A percentile compares a stretch with the other conserved stretches of the same genome.
Conservation (phyloP, 2,888 invertebrate species). For the Hypomecis atomaria region DNA sequence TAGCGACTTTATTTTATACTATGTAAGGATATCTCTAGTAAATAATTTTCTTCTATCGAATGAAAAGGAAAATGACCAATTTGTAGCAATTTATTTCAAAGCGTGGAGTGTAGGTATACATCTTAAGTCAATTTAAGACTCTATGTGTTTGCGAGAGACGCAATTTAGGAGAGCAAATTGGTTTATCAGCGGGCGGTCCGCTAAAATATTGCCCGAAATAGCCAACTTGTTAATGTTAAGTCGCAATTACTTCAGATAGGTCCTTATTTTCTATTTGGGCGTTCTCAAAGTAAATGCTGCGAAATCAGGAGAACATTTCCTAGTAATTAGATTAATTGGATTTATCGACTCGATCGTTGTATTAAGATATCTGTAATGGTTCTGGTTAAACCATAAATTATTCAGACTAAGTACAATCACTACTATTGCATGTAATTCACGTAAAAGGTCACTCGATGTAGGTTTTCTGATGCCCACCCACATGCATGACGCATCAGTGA, state of each 20-base stretch:
- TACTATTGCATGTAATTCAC: constrained; percentile 11
- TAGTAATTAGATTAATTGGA: neutral
- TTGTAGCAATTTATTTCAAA: constrained; percentile 25
- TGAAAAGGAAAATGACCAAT: constrained; percentile 23
- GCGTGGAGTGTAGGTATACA: constrained; percentile 38
- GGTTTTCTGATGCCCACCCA: constrained; percentile 42
- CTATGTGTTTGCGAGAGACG: constrained; percentile 45
- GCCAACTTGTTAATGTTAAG: constrained; percentile 21
- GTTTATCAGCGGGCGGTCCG: constrained; percentile 26
- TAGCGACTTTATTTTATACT: too few relatives aligned
- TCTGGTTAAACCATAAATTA: neutral
- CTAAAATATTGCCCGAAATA: constrained; percentile 28
- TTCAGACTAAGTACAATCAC: constrained; percentile 6
- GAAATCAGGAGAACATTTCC: constrained; percentile 2
- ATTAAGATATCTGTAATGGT: neutral
- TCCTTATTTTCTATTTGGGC: neutral
- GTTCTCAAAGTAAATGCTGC: neutral
- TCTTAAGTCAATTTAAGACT: constrained; percentile 50
- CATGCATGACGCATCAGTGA: constrained; percentile 50
- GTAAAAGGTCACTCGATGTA: constrained; percentile 37
- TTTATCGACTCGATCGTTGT: neutral
- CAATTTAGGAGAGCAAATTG: constrained; percentile 41
- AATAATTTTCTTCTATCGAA: constrained; percentile 11
- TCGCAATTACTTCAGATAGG: constrained; percentile 12
- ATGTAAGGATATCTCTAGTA: constrained; percentile 24